Evolutionary conservation across 2,888 invertebrate genomes (phyloP).

Genomic region (Netelia inedita): DNA sequence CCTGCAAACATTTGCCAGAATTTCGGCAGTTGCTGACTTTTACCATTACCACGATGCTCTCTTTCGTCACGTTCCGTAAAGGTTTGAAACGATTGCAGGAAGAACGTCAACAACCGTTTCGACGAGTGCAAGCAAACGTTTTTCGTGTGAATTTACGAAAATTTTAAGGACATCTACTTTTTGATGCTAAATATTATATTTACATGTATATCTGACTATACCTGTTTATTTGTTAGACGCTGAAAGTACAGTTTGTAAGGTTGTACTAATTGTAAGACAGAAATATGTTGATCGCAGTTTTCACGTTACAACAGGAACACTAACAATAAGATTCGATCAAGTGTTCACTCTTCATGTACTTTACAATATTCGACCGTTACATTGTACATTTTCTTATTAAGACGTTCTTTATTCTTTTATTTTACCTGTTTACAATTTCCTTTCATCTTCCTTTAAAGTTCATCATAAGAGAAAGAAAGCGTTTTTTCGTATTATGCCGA

Average conservation of each 20-base stretch:
- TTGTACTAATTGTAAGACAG: background rate
- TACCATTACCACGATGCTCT: background rate
- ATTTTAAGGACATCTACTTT: conserved; percentile 24
- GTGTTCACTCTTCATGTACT: background rate
- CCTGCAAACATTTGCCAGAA: conserved; percentile 77
- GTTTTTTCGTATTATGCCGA: too few species aligned
- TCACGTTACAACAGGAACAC: too few species aligned
- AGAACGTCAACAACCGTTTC: background rate
- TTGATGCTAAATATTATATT: background rate
- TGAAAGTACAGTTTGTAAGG: background rate
- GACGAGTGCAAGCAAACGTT: conserved; percentile 23
- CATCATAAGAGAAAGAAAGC: too few species aligned
- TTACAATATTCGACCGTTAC: too few species aligned
- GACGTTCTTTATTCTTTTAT: too few species aligned
- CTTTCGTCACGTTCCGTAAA: conserved; percentile 47
- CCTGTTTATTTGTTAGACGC: background rate
- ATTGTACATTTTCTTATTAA: too few species aligned
- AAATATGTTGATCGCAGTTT: background rate
- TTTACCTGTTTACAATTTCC: too few species aligned
- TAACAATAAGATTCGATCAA: background rate
- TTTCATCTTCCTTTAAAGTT: too few species aligned
- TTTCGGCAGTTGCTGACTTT: conserved; percentile 52
- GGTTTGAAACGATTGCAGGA: background rate
- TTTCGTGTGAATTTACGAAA: conserved; percentile 19
- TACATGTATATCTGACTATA: background rate